Percentiles rank a stretch among this genome's conserved stretches.
Evolutionary conservation across 2,797 vertebrate genomes (phyloP).

Genomic region (Cyclopterus lumpus): DNA sequence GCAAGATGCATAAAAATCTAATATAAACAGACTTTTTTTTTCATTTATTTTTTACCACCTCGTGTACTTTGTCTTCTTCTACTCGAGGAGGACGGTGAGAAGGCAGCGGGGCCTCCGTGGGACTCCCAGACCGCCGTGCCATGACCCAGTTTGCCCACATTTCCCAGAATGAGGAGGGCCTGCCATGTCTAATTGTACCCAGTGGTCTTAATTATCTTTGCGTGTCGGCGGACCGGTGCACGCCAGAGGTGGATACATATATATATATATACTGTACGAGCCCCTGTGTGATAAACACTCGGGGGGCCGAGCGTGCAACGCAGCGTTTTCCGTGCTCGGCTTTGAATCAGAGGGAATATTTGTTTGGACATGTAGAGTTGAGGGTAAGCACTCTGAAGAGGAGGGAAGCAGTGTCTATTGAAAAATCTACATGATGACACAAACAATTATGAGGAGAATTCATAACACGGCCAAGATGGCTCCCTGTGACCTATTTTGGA

Average conservation of each 20-base stretch:
- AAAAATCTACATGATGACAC: constrained; percentile 79
- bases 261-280: constrained; percentile 16
- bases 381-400: constrained; percentile 79
- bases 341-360: constrained; percentile 66
- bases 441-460: constrained; percentile 78
- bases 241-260: constrained; percentile 29
- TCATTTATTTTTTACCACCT: not conserved
- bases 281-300: constrained; percentile 39
- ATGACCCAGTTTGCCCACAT: constrained; percentile 43
- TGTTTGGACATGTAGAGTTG: constrained; percentile 76
- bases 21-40: not conserved
- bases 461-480: constrained; percentile 81
- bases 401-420: constrained; percentile 71
- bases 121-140: constrained; percentile 19
- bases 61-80: not conserved
- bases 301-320: not conserved
- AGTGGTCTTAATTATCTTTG: constrained; percentile 52
- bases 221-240: constrained; percentile 13
- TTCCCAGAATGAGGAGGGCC: constrained; percentile 57
- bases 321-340: constrained; percentile 27
- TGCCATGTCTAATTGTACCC: constrained; percentile 46
- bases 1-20: not conserved
- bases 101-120: constrained; percentile 13
- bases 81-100: not conserved
- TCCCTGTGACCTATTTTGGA: constrained; percentile 76